Conservation (phyloP, 2,888 invertebrate species). For the Xanthia togata region DNA sequence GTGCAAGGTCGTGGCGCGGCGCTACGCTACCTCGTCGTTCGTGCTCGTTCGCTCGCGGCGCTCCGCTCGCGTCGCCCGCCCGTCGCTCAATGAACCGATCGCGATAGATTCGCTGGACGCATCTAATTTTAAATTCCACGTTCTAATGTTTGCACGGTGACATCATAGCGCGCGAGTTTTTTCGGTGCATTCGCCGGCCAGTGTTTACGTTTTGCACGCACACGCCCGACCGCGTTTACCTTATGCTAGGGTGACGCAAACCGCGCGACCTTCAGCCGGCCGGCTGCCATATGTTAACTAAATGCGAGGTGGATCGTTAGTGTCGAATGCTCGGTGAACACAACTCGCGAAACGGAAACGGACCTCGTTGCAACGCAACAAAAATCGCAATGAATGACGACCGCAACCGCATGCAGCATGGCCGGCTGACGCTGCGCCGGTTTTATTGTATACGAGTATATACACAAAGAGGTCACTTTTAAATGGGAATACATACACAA, state of each 20-base stretch:
- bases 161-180: conserved; percentile 87
- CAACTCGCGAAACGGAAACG: conserved; percentile 31
- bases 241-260: conserved; percentile 79
- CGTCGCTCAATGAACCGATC: conserved; percentile 89
- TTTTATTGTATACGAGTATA: conserved; percentile 69
- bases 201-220: conserved; percentile 87
- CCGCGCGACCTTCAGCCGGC: conserved; percentile 74
- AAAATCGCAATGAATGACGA: conserved; percentile 55
- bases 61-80: conserved; percentile 88
- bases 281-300: conserved; percentile 65
- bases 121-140: conserved; percentile 88
- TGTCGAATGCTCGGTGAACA: conserved; percentile 21
- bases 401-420: conserved; percentile 54
- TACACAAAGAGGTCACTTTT: conserved; percentile 61
- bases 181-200: conserved; percentile 83
- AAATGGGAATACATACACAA: conserved; percentile 65
- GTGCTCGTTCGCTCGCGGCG: conserved; percentile 87
- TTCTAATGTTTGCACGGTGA: conserved; percentile 87
- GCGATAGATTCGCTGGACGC: conserved; percentile 83
- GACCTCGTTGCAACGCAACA: conserved; percentile 65
- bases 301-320: conserved; percentile 39
- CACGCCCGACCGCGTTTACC: conserved; percentile 77
- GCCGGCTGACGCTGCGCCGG: conserved; percentile 70
- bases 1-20: conserved; percentile 84
- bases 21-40: conserved; percentile 84